A percentile compares a stretch with the other conserved stretches of the same genome.
Evolutionary conservation across 1,140 invertebrate genomes (phyloP).

Genomic region (Diabrotica virgifera): DNA sequence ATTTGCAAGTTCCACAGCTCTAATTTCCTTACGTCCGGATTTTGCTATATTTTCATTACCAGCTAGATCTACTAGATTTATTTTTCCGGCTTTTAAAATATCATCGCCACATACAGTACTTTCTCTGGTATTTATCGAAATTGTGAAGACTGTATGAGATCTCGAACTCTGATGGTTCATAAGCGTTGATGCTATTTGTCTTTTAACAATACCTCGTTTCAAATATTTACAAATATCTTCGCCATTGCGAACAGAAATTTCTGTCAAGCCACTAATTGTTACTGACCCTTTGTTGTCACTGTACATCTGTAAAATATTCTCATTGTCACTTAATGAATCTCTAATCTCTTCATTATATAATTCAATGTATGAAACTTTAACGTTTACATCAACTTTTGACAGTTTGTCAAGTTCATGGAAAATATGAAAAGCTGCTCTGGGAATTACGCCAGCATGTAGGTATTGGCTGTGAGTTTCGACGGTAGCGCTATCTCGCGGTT

Average conservation of each 20-base stretch:
- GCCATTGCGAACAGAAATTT: constrained; percentile 86
- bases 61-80: constrained; percentile 94
- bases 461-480: no score
- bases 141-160: constrained; percentile 94
- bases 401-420: constrained; percentile 74
- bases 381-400: constrained; percentile 78
- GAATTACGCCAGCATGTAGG: constrained; percentile 78
- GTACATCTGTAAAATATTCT: constrained; percentile 53
- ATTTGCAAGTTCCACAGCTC: constrained; percentile 91
- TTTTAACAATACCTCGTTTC: constrained; percentile 79
- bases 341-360: constrained; percentile 97
- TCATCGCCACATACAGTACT: constrained; percentile 87
- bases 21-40: constrained; percentile 86
- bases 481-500: no score
- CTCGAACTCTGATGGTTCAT: constrained; percentile 95
- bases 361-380: constrained; percentile 92
- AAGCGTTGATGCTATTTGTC: constrained; percentile 88
- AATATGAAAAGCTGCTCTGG: constrained; percentile 75
- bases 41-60: constrained; percentile 95
- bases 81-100: constrained; percentile 91
- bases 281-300: constrained; percentile 88
- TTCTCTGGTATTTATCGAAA: constrained; percentile 92
- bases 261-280: constrained; percentile 90
- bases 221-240: constrained; percentile 88
- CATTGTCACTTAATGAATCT: constrained; percentile 75